Percentiles rank a stretch among this genome's conserved stretches.
phyloP scores from a whole-genome alignment of 1,140 invertebrate genomes.

The Drosophila teissieri region DNA sequence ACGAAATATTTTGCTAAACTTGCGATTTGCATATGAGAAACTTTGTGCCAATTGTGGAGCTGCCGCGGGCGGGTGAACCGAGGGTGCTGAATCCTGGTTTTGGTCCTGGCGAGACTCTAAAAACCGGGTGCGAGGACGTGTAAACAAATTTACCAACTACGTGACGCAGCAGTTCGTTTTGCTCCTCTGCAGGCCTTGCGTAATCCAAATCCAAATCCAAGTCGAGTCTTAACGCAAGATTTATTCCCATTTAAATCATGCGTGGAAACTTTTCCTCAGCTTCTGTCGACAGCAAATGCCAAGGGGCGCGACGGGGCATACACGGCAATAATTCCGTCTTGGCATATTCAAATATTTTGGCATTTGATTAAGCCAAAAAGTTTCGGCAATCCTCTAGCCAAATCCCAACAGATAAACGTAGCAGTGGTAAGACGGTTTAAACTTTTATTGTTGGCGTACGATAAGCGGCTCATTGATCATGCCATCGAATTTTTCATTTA shows the following conservation, averaged over 20 bases:
- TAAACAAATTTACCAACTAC: slow-evolving; percentile 81
- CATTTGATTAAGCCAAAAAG: slow-evolving; percentile 74
- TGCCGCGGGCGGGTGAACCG: neutral
- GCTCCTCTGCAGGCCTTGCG: slow-evolving; percentile 6
- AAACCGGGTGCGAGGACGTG: slow-evolving; percentile 56
- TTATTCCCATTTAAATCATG: slow-evolving; percentile 82
- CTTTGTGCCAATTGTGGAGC: slow-evolving; percentile 73
- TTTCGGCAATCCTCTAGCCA: slow-evolving; percentile 52
- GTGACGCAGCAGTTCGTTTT: slow-evolving; percentile 68
- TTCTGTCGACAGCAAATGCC: slow-evolving; percentile 59
- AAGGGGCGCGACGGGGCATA: slow-evolving; percentile 5
- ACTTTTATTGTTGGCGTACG: slow-evolving; percentile 49
- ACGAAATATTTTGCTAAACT: slow-evolving; percentile 83
- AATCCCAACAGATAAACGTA: slow-evolving; percentile 17
- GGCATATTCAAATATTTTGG: slow-evolving; percentile 79
- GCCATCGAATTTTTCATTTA: too few species aligned
- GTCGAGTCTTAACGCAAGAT: slow-evolving; percentile 78
- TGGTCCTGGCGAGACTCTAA: slow-evolving; percentile 26
- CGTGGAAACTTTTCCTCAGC: slow-evolving; percentile 70
- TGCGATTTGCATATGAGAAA: slow-evolving; percentile 83
- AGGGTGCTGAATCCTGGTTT: neutral
- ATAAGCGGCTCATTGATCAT: slow-evolving; percentile 33
- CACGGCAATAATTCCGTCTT: slow-evolving; percentile 68
- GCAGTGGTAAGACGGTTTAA: slow-evolving; percentile 10
- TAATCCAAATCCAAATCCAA: slow-evolving; percentile 67